Evolutionary conservation across 2,888 invertebrate genomes (phyloP), one percentile per base, ranked within the genome.

Genomic region (Leptopilina myrica): DNA sequence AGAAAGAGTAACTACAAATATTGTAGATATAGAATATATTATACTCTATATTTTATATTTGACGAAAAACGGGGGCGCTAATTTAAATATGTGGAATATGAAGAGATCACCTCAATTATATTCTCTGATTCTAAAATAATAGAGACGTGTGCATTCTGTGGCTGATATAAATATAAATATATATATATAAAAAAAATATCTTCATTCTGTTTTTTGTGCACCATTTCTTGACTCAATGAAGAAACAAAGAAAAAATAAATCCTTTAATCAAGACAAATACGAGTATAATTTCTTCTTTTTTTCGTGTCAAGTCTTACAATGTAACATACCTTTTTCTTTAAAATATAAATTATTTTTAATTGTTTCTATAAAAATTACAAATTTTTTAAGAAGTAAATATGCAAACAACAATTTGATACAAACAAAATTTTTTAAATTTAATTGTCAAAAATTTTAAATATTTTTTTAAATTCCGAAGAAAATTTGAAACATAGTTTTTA

Each of bases 1-100:
- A 49, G 82, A 84, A 84, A 86, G 78, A 87, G 88, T 86, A 83
- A 49, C 77, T 78, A 77, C 79, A 76, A 82, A 76, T 83, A 82
- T 80, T 80, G 80, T 82, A 82, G 81, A 82, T 80, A 79, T 83
- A 81, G 80, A 81, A 80, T 80, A 69, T 80, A 83, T 79, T 80
- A 83, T 79, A 79, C 81, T 83, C 82, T 83, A 83, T 82, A 83
- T 83, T 83, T 83, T 83, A 83, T 81, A 83, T 82, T 79, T 77
- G 79, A 82, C 79, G 79, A 81, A 78, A 81, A 49, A 33, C 33
- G 11, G 79, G 79, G 78, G 80, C 83, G 83, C 79, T 78, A 83
- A 83, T 83, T 80, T 80, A 81, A 79, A 76, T 20, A 20, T 78
- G 77, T 76, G 78, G 49, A 73, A 79, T 78, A 78, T 78, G 80